phyloP scores from a whole-genome alignment of 1,140 invertebrate species.

The Drosophila sechellia region DNA sequence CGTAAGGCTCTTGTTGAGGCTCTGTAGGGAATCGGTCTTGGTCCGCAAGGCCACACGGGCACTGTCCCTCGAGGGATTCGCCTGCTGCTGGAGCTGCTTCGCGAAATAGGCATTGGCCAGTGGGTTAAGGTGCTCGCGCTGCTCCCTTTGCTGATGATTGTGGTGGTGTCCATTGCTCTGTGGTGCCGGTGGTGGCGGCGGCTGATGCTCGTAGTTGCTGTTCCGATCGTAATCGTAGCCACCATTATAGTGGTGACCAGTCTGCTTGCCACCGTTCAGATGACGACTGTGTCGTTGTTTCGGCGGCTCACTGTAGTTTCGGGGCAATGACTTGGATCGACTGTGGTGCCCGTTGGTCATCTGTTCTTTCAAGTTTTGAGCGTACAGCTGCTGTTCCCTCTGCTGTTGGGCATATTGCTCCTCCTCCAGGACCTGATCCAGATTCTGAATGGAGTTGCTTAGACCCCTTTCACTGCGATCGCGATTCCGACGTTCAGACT shows the following conservation, averaged over 20 bases:
- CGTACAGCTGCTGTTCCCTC: conserved; percentile 55
- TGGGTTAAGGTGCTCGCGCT: conserved; percentile 76
- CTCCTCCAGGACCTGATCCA: conserved; percentile 87
- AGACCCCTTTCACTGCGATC: conserved; percentile 87
- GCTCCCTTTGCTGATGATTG: conserved; percentile 39
- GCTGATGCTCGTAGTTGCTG: conserved; percentile 77
- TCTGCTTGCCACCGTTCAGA: conserved; percentile 64
- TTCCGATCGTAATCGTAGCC: conserved; percentile 73
- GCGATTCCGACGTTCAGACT: conserved; percentile 92
- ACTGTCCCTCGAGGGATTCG: conserved; percentile 67
- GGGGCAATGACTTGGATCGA: conserved; percentile 77
- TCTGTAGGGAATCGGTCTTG: conserved; percentile 84
- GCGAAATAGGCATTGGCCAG: conserved; percentile 82
- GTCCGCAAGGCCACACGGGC: conserved; percentile 70
- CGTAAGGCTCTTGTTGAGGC: conserved; percentile 82
- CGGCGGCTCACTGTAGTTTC: conserved; percentile 75
- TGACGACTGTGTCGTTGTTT: conserved; percentile 63
- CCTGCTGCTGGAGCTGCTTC: conserved; percentile 76
- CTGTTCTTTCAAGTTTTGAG: conserved; percentile 60
- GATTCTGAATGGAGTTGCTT: conserved; percentile 81
- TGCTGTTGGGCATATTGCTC: conserved; percentile 73
- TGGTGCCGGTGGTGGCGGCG: conserved; percentile 67
- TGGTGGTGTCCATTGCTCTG: conserved; percentile 50
- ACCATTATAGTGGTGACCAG: conserved; percentile 68
- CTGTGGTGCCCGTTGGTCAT: conserved; percentile 70